phyloP scores from a whole-genome alignment of 2,797 vertebrate species.

The Otus scops region DNA sequence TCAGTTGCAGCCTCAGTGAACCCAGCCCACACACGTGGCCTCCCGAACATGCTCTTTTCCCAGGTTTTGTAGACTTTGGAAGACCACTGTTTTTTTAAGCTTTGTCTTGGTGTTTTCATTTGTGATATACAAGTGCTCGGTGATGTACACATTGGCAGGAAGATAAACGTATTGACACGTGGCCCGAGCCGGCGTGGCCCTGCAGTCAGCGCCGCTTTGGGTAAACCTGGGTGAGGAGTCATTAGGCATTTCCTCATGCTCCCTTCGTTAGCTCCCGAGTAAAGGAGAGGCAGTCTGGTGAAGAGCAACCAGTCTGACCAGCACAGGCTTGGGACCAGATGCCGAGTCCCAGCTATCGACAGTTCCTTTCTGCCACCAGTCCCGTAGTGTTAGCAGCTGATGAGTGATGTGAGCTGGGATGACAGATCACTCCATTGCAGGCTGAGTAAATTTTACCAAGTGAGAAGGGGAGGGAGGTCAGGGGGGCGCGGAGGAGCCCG shows the following conservation, averaged over 20 bases:
- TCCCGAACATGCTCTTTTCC: not conserved
- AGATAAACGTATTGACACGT: rapidly evolving
- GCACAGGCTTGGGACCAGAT: not conserved
- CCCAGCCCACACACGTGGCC: not conserved
- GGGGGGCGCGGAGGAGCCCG: not conserved
- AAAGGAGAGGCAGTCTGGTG: not conserved
- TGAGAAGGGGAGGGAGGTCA: not conserved
- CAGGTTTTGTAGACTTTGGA: not conserved
- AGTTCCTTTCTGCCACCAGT: rapidly evolving
- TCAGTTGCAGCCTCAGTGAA: not conserved
- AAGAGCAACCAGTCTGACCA: not conserved
- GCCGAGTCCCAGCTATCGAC: not conserved
- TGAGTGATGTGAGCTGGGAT: not conserved
- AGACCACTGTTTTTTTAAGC: not conserved
- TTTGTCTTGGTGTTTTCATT: not conserved
- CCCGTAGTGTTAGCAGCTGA: not conserved
- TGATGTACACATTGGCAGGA: rapidly evolving
- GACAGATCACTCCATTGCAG: not conserved
- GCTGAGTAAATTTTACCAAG: not conserved
- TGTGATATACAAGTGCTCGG: not conserved
- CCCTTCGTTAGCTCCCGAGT: not conserved
- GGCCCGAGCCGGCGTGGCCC: not conserved
- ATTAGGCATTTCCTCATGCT: not conserved
- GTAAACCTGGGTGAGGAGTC: rapidly evolving
- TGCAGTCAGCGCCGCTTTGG: not conserved